phyloP scores from a whole-genome alignment of 23 tunicate species.

The Trididemnum nubilum region DNA sequence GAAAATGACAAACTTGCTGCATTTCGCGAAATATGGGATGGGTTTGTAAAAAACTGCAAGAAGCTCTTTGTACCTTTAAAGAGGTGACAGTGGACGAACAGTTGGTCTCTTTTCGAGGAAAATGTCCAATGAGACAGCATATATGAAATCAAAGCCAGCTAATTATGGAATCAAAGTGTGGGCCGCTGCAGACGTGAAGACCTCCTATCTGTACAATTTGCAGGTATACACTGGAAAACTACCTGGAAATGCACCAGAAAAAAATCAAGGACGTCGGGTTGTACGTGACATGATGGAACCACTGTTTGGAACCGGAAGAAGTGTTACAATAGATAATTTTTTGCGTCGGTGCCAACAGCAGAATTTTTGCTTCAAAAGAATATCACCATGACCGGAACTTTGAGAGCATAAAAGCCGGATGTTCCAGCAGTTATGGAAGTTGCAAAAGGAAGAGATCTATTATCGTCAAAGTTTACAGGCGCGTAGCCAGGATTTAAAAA shows the following conservation, averaged over 20 bases:
- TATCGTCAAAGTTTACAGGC: slow-evolving; percentile 5
- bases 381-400: slow-evolving; percentile 13
- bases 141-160: slow-evolving; percentile 13
- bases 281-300: slow-evolving; percentile 16
- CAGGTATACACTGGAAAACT: too few species aligned
- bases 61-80: slow-evolving; percentile 24
- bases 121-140: too few species aligned
- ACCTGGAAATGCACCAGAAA: too few species aligned
- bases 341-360: slow-evolving; percentile 9
- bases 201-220: too few species aligned
- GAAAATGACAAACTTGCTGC: slow-evolving; percentile 30
- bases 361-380: too few species aligned
- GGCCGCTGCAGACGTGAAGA: slow-evolving; percentile 16
- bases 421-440: slow-evolving; percentile 15
- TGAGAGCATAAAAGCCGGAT: background rate
- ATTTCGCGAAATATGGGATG: too few species aligned
- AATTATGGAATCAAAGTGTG: slow-evolving; percentile 10
- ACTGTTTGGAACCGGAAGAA: slow-evolving; percentile 28
- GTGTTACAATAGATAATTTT: slow-evolving; percentile 15
- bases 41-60: slow-evolving; percentile 23
- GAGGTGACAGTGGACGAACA: slow-evolving; percentile 18
- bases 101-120: slow-evolving; percentile 1
- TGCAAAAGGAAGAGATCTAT: slow-evolving; percentile 4
- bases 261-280: too few species aligned
- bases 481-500: too few species aligned